A percentile compares a stretch with the other conserved stretches of the same genome.
Evolutionary conservation across 2,113 vertebrate species (phyloP).

Genomic region (Pogona vitticeps): DNA sequence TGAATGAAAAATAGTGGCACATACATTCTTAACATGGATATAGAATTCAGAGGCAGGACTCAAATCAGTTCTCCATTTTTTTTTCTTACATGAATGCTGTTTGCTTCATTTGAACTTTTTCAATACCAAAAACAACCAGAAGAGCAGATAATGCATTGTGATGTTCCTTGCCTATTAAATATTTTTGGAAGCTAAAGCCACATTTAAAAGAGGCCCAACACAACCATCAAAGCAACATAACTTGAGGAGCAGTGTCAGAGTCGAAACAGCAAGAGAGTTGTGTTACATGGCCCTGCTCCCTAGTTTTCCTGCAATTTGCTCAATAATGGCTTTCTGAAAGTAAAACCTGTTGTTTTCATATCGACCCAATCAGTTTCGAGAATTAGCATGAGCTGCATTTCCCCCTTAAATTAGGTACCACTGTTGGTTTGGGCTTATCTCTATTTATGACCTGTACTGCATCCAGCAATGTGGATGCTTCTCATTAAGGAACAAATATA

Average conservation of each 20-base stretch:
- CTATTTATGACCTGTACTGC: background rate
- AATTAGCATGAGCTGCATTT: background rate
- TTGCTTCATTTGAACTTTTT: slow-evolving; percentile 3
- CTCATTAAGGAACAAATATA: slow-evolving; percentile 36
- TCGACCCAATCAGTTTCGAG: background rate
- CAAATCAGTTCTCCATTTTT: background rate
- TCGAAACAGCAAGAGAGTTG: background rate
- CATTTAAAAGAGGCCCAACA: too few relatives aligned
- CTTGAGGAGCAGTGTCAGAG: too few relatives aligned
- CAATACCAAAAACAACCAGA: background rate
- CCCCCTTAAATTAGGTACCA: background rate
- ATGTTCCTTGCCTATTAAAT: background rate
- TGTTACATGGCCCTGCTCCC: background rate
- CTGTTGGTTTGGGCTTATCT: background rate
- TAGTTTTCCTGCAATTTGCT: background rate
- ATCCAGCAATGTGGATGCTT: background rate
- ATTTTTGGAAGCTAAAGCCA: too few relatives aligned
- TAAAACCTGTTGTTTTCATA: background rate
- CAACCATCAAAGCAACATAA: too few relatives aligned
- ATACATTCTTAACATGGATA: background rate
- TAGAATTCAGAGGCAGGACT: slow-evolving; percentile 11
- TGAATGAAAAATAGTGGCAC: slow-evolving; percentile 1
- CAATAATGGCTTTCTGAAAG: background rate
- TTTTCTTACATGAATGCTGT: background rate
- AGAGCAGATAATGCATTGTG: background rate